Conservation (phyloP, 2,113 vertebrate genomes). For the Callipepla squamata region DNA sequence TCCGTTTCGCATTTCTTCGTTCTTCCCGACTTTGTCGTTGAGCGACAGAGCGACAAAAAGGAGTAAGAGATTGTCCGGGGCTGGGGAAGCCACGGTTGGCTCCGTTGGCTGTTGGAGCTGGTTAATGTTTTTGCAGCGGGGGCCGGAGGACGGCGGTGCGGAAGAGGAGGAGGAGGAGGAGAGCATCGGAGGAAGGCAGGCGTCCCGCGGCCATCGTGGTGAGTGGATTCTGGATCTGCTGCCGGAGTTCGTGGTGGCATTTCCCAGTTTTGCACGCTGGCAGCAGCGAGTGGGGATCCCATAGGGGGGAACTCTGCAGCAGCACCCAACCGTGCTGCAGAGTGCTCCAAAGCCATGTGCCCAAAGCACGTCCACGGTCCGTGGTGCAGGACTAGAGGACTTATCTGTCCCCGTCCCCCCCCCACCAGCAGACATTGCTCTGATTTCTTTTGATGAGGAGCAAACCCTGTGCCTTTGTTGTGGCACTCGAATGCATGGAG, state of each 20-base stretch:
- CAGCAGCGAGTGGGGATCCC: neutral
- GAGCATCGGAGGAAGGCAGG: constrained; percentile 33
- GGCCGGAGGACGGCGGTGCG: neutral
- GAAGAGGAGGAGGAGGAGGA: constrained; percentile 32
- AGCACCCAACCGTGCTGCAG: accelerated
- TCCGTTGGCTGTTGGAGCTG: neutral
- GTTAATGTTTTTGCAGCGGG: constrained; percentile 48
- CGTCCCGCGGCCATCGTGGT: neutral
- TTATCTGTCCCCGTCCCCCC: neutral
- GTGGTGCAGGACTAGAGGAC: neutral
- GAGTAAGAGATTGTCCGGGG: neutral
- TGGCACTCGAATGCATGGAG: accelerated
- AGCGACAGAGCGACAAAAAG: neutral
- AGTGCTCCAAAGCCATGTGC: accelerated
- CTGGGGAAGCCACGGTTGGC: neutral
- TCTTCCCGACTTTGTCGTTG: neutral
- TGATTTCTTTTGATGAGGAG: neutral
- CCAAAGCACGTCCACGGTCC: accelerated
- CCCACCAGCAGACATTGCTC: neutral
- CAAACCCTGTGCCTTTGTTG: accelerated
- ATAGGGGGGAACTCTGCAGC: accelerated
- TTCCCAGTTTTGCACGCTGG: neutral
- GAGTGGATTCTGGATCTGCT: neutral
- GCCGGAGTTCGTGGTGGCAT: accelerated
- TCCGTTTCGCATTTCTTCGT: accelerated